Evolutionary conservation across 2,888 invertebrate species (phyloP).

Genomic region (Netelia virgata): DNA sequence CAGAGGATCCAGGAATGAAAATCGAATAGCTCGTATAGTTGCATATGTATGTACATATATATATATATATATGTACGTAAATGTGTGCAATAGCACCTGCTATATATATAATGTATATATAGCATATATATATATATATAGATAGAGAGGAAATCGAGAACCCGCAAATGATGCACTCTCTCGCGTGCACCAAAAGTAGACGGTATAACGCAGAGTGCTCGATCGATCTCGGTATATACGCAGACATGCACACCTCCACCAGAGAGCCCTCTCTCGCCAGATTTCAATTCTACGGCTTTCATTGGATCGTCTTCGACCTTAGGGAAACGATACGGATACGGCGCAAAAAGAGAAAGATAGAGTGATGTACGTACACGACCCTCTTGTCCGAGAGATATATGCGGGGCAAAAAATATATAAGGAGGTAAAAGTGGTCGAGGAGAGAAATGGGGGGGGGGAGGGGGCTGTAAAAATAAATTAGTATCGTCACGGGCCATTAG

Average conservation of each 20-base stretch:
- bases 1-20: slow-evolving; percentile 14
- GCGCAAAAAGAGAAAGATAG: slow-evolving; percentile 3
- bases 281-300: slow-evolving; percentile 53
- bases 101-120: not conserved
- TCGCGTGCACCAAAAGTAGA: slow-evolving; percentile 33
- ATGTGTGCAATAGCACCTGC: not conserved
- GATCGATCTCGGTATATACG: slow-evolving; percentile 41
- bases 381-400: too few species aligned
- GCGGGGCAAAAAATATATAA: not conserved
- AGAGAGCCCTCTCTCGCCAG: slow-evolving; percentile 32
- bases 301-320: slow-evolving; percentile 33
- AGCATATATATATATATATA: not conserved
- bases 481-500: slow-evolving; percentile 60
- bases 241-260: slow-evolving; percentile 8
- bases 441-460: slow-evolving; percentile 38
- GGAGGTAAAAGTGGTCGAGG: slow-evolving; percentile 12
- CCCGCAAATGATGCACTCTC: slow-evolving; percentile 55
- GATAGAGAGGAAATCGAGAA: slow-evolving; percentile 26
- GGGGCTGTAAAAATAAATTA: slow-evolving; percentile 61
- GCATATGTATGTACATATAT: not conserved
- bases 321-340: slow-evolving; percentile 23
- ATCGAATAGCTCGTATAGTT: not conserved
- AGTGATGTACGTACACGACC: too few species aligned
- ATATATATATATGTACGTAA: slow-evolving; percentile 1
- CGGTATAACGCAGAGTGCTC: slow-evolving; percentile 32